Evolutionary conservation across 92 coral and sea anemone species (phyloP), one percentile per base, ranked within the genome.

Genomic region (Meandrina meandrites): DNA sequence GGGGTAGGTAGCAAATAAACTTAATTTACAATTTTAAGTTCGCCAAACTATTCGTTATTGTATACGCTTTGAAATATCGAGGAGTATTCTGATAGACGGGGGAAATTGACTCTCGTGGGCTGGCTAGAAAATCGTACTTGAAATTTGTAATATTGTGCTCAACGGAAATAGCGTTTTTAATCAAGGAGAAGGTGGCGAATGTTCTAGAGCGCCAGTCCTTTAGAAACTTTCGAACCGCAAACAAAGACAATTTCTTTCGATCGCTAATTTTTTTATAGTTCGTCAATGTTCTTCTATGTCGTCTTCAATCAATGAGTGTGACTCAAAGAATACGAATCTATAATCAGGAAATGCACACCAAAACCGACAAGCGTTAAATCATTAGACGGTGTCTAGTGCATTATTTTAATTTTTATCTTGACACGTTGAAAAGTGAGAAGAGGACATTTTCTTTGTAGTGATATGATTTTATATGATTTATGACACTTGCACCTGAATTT

Each of bases 1-100:
- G 57, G 91, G 91, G 91, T 88, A 83, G 58, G 91, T 73, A 69
- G 60, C 64, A 32, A 81, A 40, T 87, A 68, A 71, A 66, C 78
- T 50, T 14, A 18, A 34, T 73, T 50, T 71, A 21, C 31, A 3
- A 24, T 72, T 32, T 1, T 30, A 45, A 40, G 3, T 18, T 37
- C 28, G 32, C 19, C 75, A 14, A 45, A 47, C 40, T 30, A 28
- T 68, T 10, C 36, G 53, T 60, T 34, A 16, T 22, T 60, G 18
- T 17, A 16, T 0, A 60, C 28, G 74, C 5, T 42, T n/a, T 9
- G 15, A 68, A 30, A 81, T 66, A 5, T 81, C 76, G 48, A 45
- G n/a, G 31, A 36, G 19, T 37, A 27, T 37, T 24, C n/a, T n/a
- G 28, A 62, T n/a, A 21, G 21, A 40, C 13, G 16, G 35, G 35